Evolutionary conservation across 1,140 invertebrate species (phyloP), one percentile per base, ranked within the genome.

Genomic region (Belonocnema kinseyi): DNA sequence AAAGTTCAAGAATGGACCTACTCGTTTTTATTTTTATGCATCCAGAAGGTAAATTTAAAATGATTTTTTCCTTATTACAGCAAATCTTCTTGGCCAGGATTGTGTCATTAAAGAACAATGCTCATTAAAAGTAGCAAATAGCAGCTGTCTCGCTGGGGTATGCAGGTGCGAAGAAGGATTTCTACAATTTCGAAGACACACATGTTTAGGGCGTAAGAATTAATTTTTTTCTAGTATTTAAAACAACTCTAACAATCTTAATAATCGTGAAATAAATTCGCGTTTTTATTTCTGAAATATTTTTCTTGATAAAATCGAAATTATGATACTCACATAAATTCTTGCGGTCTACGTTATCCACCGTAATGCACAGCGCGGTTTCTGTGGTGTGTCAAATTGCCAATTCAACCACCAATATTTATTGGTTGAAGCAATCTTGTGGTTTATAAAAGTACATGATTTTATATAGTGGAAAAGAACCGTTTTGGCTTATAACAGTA

Each of bases 121-220:
- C 87, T 93, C 93, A 3, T 90, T 96, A 89, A 96, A 95, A 90
- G 95, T 96, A 58, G 94, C 95, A n/a, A 95, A 96, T 84, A 96
- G 95, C 85, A 93, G 92, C 78, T 97, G 96, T 83, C 86, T 94
- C 54, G 93, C 94, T 72, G 94, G 94, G n/a, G 92, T 93, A 50
- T 97, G 97, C 88, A 93, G 94, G 40, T 97, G 97, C 88, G 93
- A 95, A 66, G 94, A 95, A 82, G 96, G 96, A 74, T 96, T 95
- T 90, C 91, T 97, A 58, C 96, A 96, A 85, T 96, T 97, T 90
- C 93, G 96, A 83, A 94, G 96, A 87, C 97, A 98, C 87, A 97
- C 96, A 33, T 98, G 97, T 91, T 93, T 97, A 50, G 93, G 94
- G 88, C 96, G 97, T 97, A 94, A 97, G 96, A 96, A 46, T 40